Base-by-base conservation (phyloP, 2,888 invertebrate genomes). In the Slavum lentiscoides region DNA sequence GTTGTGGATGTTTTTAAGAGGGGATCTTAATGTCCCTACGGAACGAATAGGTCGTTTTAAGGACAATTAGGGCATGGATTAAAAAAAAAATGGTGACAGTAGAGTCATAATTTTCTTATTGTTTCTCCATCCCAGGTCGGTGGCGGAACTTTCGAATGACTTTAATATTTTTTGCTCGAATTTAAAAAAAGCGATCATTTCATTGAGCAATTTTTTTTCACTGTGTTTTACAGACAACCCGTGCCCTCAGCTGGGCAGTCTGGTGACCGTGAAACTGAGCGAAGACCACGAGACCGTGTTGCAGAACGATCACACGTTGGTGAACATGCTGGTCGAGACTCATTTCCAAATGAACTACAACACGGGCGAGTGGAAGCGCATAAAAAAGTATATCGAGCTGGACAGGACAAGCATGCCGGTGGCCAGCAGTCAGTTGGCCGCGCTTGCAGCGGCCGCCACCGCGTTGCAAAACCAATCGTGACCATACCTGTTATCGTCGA, bases 291-390 rank as follows among this genome's bases (percentile, higher is more conserved):
- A 98, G 87, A 93, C 93, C 84, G 93, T 97, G 0, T 89, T 91
- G 17, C 95, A 96, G 85, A 89, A 93, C 0, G 96, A 97, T 86
- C 94, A 95, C 83, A 92, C 93, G 0, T 91, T 92, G 85, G 88
- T 91, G 37, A 91, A 91, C 0, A 93, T 94, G 87, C 88, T 94
- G 74, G 94, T 94, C 0, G 98, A 98, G 87, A 97, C 95, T 83
- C 96, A 96, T 87, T 98, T 98, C 91, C 96, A 98, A 87, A 95
- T 98, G 95, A 98, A 98, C 88, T 98, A 98, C 88, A 94, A 94
- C 86, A 97, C 95, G 76, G 98, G 98, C 49, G 97, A 98, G 86
- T 98, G 97, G 97, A 97, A 97, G 86, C 89, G 93, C 85, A 93
- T 97, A 85, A 95, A 96, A 87, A 97, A 97, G 82, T 83, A 84